Conservation (phyloP, 2,797 vertebrate species). For the Podarcis lilfordi region DNA sequence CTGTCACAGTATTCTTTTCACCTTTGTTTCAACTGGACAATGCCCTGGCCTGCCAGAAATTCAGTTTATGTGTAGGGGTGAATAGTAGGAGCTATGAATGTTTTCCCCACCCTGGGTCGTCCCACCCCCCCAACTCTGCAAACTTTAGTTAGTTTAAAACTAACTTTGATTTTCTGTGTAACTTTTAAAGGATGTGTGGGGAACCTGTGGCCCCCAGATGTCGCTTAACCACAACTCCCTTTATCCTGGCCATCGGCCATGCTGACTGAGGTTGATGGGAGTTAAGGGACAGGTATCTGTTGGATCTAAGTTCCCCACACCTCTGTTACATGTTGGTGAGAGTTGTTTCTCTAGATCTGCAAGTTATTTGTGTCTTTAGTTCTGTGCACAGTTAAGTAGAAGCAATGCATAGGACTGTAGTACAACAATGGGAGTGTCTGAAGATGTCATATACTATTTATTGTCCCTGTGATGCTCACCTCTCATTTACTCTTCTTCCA, state of each 20-base stretch:
- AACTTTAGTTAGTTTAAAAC: not conserved
- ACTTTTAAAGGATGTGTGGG: not conserved
- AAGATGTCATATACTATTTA: not conserved
- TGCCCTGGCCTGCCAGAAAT: not conserved
- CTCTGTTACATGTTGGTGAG: no score
- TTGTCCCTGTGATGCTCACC: not conserved
- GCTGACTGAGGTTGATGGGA: no score
- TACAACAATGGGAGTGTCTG: not conserved
- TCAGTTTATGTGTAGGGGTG: not conserved
- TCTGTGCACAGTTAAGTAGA: not conserved
- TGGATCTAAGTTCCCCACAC: no score
- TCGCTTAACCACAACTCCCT: no score
- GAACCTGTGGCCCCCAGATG: not conserved
- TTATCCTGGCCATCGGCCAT: no score
- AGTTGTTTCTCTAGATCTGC: not conserved
- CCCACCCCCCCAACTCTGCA: not conserved
- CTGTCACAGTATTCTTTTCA: conserved; percentile 33
- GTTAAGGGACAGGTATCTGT: no score
- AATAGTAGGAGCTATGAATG: not conserved
- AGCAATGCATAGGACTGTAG: not conserved
- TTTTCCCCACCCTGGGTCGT: not conserved
- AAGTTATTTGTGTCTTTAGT: not conserved
- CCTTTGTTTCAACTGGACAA: conserved; percentile 16
- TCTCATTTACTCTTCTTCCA: not conserved
- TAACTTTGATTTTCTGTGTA: not conserved